Base-by-base conservation (phyloP, 2,797 vertebrate species). In the Lemur catta region DNA sequence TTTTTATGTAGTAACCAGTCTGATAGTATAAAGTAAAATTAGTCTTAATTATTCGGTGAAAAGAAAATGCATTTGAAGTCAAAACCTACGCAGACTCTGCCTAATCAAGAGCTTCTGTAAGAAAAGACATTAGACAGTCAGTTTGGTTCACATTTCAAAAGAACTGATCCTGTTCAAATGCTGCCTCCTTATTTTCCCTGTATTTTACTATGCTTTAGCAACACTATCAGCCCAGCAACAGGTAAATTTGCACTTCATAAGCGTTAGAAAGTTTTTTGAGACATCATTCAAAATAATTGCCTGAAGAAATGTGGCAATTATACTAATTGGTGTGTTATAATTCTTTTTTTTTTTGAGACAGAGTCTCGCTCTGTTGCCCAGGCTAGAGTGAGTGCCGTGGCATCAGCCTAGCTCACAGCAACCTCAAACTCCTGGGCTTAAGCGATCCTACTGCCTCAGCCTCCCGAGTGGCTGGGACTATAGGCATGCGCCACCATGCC, bases 151-250 rank as follows among this genome's bases (percentile, higher is more conserved):
- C 41, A 76, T 76, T 52, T 89, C 33, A 38, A 82, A 87, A 94
- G 30, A 85, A 84, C 7, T 41, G 17, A 59, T 46, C 14, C 41
- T 87, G 17, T 52, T 89, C 92, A 89, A 87, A 90, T 17, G 61
- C 8, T 59, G 41, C 33, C 71, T 91, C 48, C 67, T 75, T 55
- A 46, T 74, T 75, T 79, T n/a, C 46, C 48, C 24, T 59, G 8
- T 28, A 76, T 59, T 63, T 80, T 65, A 80, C 38, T 84, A 33
- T 69, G 48, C 41, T 95, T 75, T 35, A 89, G 81, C 63, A 86
- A 74, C 69, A 50, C 79, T 20, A 86, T 75, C 63, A 97, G 67
- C 74, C 30, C 35, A 85, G 69, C 50, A 72, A 95, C 75, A 85
- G 24, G 17, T 50, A 52, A 89, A 90, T 84, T 61, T 86, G 18